Percentiles rank a stretch among this genome's conserved stretches.
Conservation (phyloP, 2,888 invertebrate genomes). For the Cephus rjabovi region DNA sequence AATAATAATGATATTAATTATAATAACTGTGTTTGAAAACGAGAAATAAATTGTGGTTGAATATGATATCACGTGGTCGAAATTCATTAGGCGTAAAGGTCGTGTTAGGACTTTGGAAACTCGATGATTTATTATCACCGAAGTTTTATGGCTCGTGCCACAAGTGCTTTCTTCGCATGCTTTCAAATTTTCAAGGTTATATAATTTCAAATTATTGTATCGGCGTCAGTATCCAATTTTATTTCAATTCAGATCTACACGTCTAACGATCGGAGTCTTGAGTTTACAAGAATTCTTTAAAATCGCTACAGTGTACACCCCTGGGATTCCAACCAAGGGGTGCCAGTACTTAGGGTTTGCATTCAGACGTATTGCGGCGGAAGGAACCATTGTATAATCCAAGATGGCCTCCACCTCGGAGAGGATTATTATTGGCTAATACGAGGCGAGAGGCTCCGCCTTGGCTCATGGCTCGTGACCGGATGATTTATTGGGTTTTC, state of each 20-base stretch:
- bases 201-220: neutral
- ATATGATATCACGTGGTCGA: conserved; percentile 55
- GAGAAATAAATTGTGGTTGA: conserved; percentile 68
- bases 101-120: neutral
- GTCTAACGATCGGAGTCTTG: too few species aligned
- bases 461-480: conserved; percentile 71
- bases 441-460: conserved; percentile 71
- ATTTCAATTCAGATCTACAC: neutral
- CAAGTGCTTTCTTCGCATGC: neutral
- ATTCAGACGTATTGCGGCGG: conserved; percentile 63
- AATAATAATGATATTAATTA: conserved; percentile 66
- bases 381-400: conserved; percentile 68
- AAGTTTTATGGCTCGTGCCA: neutral
- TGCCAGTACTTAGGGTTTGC: conserved; percentile 57
- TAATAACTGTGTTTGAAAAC: conserved; percentile 68
- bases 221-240: neutral
- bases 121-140: neutral
- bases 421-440: conserved; percentile 74
- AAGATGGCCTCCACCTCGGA: conserved; percentile 71
- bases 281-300: neutral
- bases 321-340: conserved; percentile 54
- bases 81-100: conserved; percentile 2
- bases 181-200: neutral
- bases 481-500: conserved; percentile 72
- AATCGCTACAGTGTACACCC: conserved; percentile 34